Evolutionary conservation across 2,113 vertebrate species (phyloP).

Genomic region (Harpagus bidentatus): DNA sequence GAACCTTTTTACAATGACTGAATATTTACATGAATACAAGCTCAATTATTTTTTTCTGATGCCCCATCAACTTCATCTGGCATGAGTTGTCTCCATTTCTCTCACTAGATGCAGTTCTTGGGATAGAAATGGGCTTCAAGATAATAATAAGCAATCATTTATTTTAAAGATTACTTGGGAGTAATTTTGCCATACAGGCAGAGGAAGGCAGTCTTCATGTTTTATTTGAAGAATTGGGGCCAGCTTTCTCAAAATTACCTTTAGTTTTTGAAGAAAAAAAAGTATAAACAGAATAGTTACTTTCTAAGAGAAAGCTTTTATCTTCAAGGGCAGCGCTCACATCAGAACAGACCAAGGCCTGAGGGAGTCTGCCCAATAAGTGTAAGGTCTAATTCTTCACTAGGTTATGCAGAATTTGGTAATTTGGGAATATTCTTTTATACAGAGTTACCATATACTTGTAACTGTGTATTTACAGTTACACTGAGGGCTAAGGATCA

Average conservation of each 20-base stretch:
- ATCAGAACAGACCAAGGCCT: background rate
- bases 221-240: background rate
- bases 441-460: background rate
- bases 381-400: background rate
- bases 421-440: background rate
- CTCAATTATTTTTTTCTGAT: background rate
- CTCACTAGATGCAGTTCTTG: background rate
- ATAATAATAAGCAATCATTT: background rate
- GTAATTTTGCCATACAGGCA: background rate
- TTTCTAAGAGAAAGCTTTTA: background rate
- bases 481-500: background rate
- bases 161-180: background rate
- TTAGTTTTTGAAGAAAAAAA: background rate
- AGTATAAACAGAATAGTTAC: background rate
- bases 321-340: background rate
- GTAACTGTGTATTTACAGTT: background rate
- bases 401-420: background rate
- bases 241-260: background rate
- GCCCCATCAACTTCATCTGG: background rate
- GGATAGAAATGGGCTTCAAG: background rate
- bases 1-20: background rate
- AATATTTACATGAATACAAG: background rate
- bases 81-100: background rate
- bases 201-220: background rate
- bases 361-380: background rate